Evolutionary conservation across 1,140 invertebrate genomes (phyloP).

Genomic region (Heliothis subflexa): DNA sequence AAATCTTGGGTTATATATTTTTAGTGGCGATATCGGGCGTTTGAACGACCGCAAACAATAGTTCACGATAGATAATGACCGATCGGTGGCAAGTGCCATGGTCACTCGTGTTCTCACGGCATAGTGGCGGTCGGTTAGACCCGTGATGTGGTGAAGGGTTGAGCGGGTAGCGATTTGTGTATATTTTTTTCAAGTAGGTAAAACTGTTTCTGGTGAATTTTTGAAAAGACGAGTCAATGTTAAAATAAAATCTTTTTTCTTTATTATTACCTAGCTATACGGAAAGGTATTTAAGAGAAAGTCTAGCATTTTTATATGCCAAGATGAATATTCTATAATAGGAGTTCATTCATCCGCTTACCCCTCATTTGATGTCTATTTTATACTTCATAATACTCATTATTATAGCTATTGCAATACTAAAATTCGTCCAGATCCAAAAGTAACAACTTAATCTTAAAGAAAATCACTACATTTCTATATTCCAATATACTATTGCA

Average conservation of each 20-base stretch:
- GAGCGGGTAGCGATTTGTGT: neutral
- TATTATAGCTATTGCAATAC: no score
- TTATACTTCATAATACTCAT: no score
- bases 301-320: no score
- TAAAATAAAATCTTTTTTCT: neutral
- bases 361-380: neutral
- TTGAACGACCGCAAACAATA: conserved; percentile 54
- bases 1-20: conserved; percentile 28
- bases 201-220: no score
- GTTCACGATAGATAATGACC: conserved; percentile 56
- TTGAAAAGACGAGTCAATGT: no score
- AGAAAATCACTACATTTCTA: no score
- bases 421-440: neutral
- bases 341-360: no score
- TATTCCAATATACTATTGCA: no score
- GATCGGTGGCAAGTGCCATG: conserved; percentile 61
- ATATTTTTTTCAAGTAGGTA: no score
- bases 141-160: conserved; percentile 2
- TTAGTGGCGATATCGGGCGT: conserved; percentile 11
- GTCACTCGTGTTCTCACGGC: conserved; percentile 60
- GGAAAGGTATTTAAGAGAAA: no score
- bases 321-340: no score
- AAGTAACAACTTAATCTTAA: neutral
- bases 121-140: conserved; percentile 32
- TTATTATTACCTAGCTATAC: neutral